Conservation (phyloP, 37 sponge, comb jelly and placozoan genomes). For the Chondrilla cf. caribensis region DNA sequence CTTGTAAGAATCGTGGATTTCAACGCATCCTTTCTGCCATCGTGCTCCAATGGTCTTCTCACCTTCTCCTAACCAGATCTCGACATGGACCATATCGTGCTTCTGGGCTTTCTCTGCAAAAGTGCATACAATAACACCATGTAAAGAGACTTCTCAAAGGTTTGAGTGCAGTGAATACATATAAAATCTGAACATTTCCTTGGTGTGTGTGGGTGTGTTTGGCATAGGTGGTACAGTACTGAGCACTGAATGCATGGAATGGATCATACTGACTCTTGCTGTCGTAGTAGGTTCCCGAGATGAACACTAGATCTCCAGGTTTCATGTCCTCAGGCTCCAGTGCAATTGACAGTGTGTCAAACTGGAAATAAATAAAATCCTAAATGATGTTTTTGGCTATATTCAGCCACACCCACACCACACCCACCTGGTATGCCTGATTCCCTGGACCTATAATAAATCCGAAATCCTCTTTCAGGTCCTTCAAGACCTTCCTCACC, state of each 20-base stretch:
- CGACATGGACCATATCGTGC: slow-evolving; percentile 86
- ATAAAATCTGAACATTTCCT: too few relatives aligned
- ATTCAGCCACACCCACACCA: too few relatives aligned
- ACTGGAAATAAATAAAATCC: slow-evolving; percentile 26
- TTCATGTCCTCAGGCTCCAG: slow-evolving; percentile 64
- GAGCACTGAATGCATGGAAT: not conserved
- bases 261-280: slow-evolving; percentile 34
- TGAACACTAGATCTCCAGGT: slow-evolving; percentile 84
- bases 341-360: slow-evolving; percentile 70
- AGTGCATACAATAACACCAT: not conserved
- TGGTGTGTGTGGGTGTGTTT: too few relatives aligned
- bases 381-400: too few relatives aligned
- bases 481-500: slow-evolving; percentile 59
- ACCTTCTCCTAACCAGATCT: slow-evolving; percentile 84
- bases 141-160: too few relatives aligned
- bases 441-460: slow-evolving; percentile 80
- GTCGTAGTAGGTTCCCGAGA: slow-evolving; percentile 65
- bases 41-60: slow-evolving; percentile 76
- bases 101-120: slow-evolving; percentile 52
- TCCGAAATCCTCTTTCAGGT: slow-evolving; percentile 69
- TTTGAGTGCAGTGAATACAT: too few relatives aligned
- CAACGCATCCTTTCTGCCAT: slow-evolving; percentile 74
- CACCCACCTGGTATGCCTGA: slow-evolving; percentile 66
- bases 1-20: slow-evolving; percentile 74
- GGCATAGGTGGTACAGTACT: too few relatives aligned